Percentiles rank a stretch among this genome's conserved stretches.
Conservation (phyloP, 2,888 invertebrate genomes). For the Thecophora atra region DNA sequence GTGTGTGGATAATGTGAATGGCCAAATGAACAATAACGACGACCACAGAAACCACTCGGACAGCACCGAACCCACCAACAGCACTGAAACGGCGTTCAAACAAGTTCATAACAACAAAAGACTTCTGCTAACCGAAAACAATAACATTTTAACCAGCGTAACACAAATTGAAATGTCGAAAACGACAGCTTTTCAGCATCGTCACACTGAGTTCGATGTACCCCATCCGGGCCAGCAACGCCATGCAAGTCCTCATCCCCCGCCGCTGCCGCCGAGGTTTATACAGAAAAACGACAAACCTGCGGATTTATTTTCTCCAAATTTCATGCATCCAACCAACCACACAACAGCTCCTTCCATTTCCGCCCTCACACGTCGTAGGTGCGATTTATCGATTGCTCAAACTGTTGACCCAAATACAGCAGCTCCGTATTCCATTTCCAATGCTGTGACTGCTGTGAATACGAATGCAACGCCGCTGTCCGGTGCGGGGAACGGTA, state of each 20-base stretch:
- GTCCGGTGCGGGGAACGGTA: neutral
- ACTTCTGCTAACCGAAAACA: slow-evolving; percentile 18
- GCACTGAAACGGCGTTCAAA: slow-evolving; percentile 36
- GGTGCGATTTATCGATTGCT: slow-evolving; percentile 44
- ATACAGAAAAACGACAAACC: slow-evolving; percentile 45
- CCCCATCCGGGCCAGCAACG: slow-evolving; percentile 10
- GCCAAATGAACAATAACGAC: slow-evolving; percentile 45
- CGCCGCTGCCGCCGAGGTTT: slow-evolving; percentile 54
- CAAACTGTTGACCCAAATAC: slow-evolving; percentile 58
- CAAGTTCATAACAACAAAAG: slow-evolving; percentile 41
- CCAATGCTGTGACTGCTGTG: slow-evolving; percentile 41
- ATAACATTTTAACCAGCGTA: slow-evolving; percentile 49
- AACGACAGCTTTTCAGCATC: slow-evolving; percentile 33
- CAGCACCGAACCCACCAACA: slow-evolving; percentile 30
- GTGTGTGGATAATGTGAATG: slow-evolving; percentile 53
- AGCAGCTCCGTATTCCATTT: slow-evolving; percentile 53
- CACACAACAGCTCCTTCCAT: neutral
- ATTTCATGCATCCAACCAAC: neutral
- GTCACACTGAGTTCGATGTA: slow-evolving; percentile 26
- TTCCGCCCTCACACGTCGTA: slow-evolving; percentile 20
- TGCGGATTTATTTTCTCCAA: slow-evolving; percentile 42
- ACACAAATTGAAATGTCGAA: slow-evolving; percentile 52
- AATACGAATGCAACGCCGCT: neutral
- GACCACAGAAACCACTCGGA: slow-evolving; percentile 26
- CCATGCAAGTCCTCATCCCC: slow-evolving; percentile 39